A percentile compares a stretch with the other conserved stretches of the same genome.
Evolutionary conservation across 2,888 invertebrate genomes (phyloP).

Genomic region (Sisyra terminalis): DNA sequence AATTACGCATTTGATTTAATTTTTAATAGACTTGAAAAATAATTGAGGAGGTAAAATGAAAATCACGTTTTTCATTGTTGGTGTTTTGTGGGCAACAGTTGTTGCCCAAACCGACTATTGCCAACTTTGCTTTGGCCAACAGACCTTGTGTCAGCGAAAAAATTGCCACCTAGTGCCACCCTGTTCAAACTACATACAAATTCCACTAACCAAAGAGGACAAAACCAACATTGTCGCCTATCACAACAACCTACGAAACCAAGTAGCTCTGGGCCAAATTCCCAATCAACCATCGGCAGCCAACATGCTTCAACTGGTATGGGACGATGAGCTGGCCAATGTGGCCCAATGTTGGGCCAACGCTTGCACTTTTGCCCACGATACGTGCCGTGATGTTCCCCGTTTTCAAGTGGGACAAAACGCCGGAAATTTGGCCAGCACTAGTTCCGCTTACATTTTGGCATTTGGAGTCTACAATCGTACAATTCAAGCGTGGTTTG

Average conservation of each 20-base stretch:
- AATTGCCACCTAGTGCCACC: background rate
- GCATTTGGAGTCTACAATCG: too few species aligned
- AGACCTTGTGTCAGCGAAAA: background rate
- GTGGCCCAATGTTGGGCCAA: background rate
- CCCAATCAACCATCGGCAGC: background rate
- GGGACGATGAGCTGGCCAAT: background rate
- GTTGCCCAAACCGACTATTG: too few species aligned
- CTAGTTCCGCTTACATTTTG: too few species aligned
- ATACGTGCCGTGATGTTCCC: background rate
- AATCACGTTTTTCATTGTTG: too few species aligned
- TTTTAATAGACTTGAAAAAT: too few species aligned
- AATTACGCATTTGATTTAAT: too few species aligned
- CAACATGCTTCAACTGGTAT: background rate
- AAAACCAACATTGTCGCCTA: background rate
- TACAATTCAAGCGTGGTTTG: too few species aligned
- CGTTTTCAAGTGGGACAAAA: constrained; percentile 1
- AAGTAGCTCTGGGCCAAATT: background rate
- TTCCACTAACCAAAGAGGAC: background rate
- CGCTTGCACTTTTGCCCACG: background rate
- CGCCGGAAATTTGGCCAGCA: background rate
- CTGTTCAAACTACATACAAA: background rate
- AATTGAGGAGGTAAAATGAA: too few species aligned
- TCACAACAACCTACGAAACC: background rate
- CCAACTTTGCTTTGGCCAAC: background rate
- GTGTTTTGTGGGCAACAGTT: too few species aligned